Evolutionary conservation across 2,113 vertebrate genomes (phyloP).

Genomic region (Neolamprologus cancellatus): DNA sequence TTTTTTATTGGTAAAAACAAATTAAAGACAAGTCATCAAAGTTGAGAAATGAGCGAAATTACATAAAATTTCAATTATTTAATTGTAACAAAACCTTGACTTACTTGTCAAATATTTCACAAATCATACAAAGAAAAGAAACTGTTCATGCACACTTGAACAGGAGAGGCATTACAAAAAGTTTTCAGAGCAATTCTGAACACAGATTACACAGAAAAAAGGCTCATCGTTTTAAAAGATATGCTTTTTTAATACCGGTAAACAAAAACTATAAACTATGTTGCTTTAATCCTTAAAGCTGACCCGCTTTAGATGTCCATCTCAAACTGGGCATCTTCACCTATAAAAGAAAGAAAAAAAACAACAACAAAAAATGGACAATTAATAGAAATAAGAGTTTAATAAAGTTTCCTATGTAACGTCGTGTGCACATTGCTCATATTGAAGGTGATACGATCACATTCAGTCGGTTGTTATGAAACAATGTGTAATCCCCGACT

Average conservation of each 20-base stretch:
- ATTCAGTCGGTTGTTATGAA: neutral
- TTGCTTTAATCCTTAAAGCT: neutral
- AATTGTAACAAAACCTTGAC: neutral
- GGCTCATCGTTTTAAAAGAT: neutral
- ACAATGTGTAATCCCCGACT: neutral
- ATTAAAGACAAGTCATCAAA: neutral
- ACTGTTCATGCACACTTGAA: neutral
- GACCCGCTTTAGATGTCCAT: conserved; percentile 68
- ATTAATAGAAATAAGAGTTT: neutral
- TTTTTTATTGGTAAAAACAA: neutral
- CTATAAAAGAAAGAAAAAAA: conserved; percentile 7
- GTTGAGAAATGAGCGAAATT: neutral
- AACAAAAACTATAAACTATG: neutral
- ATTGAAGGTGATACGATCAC: neutral
- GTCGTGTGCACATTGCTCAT: neutral
- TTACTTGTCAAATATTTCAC: neutral
- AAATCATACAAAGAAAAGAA: neutral
- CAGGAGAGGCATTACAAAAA: neutral
- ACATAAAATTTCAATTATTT: neutral
- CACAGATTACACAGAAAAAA: neutral
- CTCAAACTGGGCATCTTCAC: conserved; percentile 72
- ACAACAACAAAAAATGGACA: neutral
- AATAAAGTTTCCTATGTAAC: neutral
- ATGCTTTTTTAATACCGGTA: neutral
- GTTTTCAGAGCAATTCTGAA: conserved; percentile 12